Evolutionary conservation across 2,113 vertebrate species (phyloP).

Genomic region (Oxygymnocypris stewartii): DNA sequence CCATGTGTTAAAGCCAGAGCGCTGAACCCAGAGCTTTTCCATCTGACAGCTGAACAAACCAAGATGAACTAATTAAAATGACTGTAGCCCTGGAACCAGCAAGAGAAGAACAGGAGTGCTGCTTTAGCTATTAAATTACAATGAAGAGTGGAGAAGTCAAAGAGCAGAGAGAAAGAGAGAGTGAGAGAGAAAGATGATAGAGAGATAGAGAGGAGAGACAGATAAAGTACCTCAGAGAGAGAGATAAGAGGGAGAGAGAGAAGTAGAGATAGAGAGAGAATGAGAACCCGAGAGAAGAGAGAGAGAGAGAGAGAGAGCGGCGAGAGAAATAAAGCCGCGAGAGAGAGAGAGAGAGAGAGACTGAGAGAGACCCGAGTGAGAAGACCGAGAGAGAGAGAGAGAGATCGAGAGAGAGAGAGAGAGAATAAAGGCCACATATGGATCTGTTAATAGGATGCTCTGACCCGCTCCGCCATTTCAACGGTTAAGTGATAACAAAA

Average conservation of each 20-base stretch:
- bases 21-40: slow-evolving; percentile 2
- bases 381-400: slow-evolving; percentile 20
- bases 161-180: background rate
- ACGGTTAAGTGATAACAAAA: slow-evolving; percentile 39
- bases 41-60: slow-evolving; percentile 50
- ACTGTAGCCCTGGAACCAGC: slow-evolving; percentile 39
- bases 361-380: too few relatives aligned
- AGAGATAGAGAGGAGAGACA: too few relatives aligned
- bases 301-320: too few relatives aligned
- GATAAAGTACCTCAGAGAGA: too few relatives aligned
- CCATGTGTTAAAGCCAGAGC: slow-evolving; percentile 8
- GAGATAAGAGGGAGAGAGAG: too few relatives aligned
- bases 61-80: slow-evolving; percentile 64
- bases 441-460: slow-evolving; percentile 44
- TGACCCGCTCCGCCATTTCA: slow-evolving; percentile 36
- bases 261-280: too few relatives aligned
- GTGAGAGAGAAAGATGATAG: background rate
- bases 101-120: slow-evolving; percentile 50
- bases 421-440: slow-evolving; percentile 35
- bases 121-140: slow-evolving; percentile 17
- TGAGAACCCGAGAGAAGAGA: too few relatives aligned
- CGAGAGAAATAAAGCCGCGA: too few relatives aligned
- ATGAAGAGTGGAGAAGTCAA: too few relatives aligned
- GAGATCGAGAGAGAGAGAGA: slow-evolving; percentile 33
- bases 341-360: too few relatives aligned